These are phyloP conservation scores for Cheilosia grossa DNA, from an alignment of 2,888 invertebrate species.

Conservation along the genomic window DNA sequence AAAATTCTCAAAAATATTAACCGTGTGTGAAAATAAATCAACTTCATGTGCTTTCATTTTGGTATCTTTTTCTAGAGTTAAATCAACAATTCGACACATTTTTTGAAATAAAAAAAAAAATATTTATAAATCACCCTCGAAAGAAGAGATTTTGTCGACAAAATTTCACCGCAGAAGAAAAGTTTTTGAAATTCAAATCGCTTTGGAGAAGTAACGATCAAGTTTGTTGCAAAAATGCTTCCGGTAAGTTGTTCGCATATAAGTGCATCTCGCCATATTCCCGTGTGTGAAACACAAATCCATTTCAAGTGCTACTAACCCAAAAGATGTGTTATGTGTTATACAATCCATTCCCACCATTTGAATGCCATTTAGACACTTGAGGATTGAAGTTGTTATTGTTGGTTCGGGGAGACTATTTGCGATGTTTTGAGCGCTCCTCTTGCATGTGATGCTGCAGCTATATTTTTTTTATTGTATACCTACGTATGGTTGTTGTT, in stretches of 20 bases:
- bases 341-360: constrained; percentile 33
- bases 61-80: constrained; percentile 28
- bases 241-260: constrained; percentile 63
- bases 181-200: constrained; percentile 44
- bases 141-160: not conserved
- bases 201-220: constrained; percentile 49
- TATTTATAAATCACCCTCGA: constrained; percentile 10
- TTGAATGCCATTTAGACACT: constrained; percentile 49
- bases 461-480: constrained; percentile 36
- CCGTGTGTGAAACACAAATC: constrained; percentile 27
- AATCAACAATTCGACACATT: constrained; percentile 47
- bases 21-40: constrained; percentile 48
- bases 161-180: constrained; percentile 7
- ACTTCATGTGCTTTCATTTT: constrained; percentile 28
- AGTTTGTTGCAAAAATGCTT: constrained; percentile 70
- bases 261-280: constrained; percentile 20
- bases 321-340: constrained; percentile 51
- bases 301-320: constrained; percentile 64
- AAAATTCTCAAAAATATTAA: constrained; percentile 5
- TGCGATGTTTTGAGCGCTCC: constrained; percentile 6
- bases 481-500: constrained; percentile 7
- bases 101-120: constrained; percentile 46
- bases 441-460: constrained; percentile 45
- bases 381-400: constrained; percentile 56
- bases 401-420: constrained; percentile 18